A percentile compares a stretch with the other conserved stretches of the same genome.
These are phyloP conservation scores for Stomorhina lunata DNA, from an alignment of 2,888 invertebrate genomes.

Conservation along the genomic window DNA sequence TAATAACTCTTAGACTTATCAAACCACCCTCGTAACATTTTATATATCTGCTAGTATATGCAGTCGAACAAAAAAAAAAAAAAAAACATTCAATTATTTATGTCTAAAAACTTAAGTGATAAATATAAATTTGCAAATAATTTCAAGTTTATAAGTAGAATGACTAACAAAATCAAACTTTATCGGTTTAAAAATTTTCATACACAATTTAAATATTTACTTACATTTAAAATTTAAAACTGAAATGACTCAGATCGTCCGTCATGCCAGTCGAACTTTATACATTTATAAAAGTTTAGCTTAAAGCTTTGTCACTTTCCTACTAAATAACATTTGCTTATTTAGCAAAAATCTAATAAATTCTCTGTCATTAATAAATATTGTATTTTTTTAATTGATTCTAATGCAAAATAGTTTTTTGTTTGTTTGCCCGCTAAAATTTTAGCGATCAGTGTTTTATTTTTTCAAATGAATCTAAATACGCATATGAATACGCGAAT, in stretches of 20 bases:
- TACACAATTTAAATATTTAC: background rate
- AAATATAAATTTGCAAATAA: conserved; percentile 15
- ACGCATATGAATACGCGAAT: conserved; percentile 57
- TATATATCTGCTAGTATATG: too few relatives aligned
- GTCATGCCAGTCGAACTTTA: background rate
- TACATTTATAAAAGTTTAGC: conserved; percentile 4
- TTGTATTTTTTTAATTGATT: conserved; percentile 56
- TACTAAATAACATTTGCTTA: background rate
- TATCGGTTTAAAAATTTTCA: background rate
- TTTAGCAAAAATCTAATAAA: conserved; percentile 29
- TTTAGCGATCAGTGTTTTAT: conserved; percentile 39
- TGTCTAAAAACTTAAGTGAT: conserved; percentile 6
- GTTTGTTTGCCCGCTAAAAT: conserved; percentile 30
- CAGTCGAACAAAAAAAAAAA: too few relatives aligned
- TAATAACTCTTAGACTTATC: too few relatives aligned
- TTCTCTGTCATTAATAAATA: conserved; percentile 49
- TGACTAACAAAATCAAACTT: conserved; percentile 59
- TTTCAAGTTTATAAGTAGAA: conserved; percentile 46
- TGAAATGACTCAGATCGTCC: conserved; percentile 20
- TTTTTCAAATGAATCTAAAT: conserved; percentile 5
- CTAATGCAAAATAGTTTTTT: conserved; percentile 51
- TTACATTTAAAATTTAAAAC: background rate
- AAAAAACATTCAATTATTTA: background rate
- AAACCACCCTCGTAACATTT: too few relatives aligned
- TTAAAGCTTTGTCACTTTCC: background rate